Base-by-base conservation (phyloP, 2,113 vertebrate genomes). In the Regulus satrapa region DNA sequence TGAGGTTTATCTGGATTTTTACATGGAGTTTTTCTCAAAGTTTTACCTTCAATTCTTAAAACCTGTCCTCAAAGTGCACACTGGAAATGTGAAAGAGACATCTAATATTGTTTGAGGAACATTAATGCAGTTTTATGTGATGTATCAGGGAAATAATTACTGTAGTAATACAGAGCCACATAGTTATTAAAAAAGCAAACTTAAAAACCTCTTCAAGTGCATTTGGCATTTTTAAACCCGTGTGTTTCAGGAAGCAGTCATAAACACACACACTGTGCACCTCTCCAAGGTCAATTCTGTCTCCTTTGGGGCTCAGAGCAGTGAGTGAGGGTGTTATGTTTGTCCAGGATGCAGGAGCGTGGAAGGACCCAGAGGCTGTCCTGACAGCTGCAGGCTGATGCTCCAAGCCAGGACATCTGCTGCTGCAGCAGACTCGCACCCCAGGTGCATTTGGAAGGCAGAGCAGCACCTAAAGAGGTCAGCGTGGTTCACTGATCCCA, bases 1-100 rank as follows among this genome's bases (percentile, higher is more conserved):
- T 88, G 89, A 93, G 82, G 75, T 93, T 93, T 90, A 32, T 80
- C 78, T 93, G 82, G 90, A 79, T 92, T 92, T 96, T 96, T 88
- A 85, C 32, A 5, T 61, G 7, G 8, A 46, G 12, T 12, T 80
- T 85, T 93, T 90, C 88, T 87, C 74, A 46, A 79, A 92, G 69
- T 83, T 93, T 92, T 88, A 88, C 49, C 26, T 93, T 76, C 62
- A 79, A 69, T 76, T 94, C 82, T 85, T 88, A 61, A 85, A 93
- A 92, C 19, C 14, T 31, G 7, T 29, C 46, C 55, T n/a, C 29
- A 74, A 91, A 89, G 55, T 18, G 54, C 46, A 83, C 67, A 73
- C 34, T 83, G 55, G 36, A 83, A 83, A 90, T 55, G 26, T 85
- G 78, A 83, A 92, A 78, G 63, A 88, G 78, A 54, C 26, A 61